Base-by-base conservation (phyloP, 2,797 vertebrate species). In the Eurystomus glaucurus region DNA sequence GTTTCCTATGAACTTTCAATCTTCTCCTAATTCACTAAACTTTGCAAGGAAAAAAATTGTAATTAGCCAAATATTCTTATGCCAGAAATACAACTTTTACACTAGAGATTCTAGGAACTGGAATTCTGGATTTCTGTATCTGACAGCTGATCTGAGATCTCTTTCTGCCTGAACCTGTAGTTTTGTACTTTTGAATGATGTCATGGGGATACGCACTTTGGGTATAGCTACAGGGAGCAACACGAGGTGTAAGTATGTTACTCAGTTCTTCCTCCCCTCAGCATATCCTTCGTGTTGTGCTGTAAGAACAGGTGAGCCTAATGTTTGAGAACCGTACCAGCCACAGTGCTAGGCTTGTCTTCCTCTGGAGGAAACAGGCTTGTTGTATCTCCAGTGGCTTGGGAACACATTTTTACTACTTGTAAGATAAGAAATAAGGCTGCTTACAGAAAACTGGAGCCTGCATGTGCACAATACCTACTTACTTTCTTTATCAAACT, bases 211-310 rank as follows among this genome's bases (percentile, higher is more conserved):
- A 21, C 11, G 26, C 7, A 9, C 22, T 6, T 17, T 8, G 13
- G 8, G 29, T 83, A 29, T 11, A 74, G 28, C 7, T 50, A 28
- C 16, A 31, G 33, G 16, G 31, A 18, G 13, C 29, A 74, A 28
- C 0, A 0, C 54, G 46, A 64, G 9, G 11, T 3, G 0, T 33
- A 41, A 46, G 29, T 28, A 13, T 48, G 23, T 58, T 68, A 33
- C 17, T 7, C 39, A 48, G 21, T 85, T 54, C 11, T 37, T 22
- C 51, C 19, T 37, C 7, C 3, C 31, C 6, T 10, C 45, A 64
- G 3, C 14, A 12, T 10, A 20, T 25, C 14, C 14, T 50, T 9
- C 33, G 26, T 51, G 16, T 60, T 45, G 28, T 58, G 58, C 39
- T 69, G 9, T 54, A 28, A n/a, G 35, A 75, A 50, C 9, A 41